Conservation (phyloP, 2,888 invertebrate genomes). For the Yponomeuta sedellus region DNA sequence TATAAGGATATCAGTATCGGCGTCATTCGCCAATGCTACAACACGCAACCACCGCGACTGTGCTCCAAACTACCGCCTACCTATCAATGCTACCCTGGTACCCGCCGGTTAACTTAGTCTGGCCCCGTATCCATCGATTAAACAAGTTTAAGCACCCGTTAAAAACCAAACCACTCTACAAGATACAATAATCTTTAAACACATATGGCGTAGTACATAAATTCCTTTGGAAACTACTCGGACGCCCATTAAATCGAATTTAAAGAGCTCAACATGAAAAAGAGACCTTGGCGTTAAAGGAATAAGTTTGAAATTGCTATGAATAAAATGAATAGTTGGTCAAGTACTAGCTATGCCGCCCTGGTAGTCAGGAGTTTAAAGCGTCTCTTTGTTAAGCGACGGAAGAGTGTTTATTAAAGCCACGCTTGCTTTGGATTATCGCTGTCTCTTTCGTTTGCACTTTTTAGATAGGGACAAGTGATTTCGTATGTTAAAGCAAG, state of each 20-base stretch:
- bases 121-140: constrained; percentile 8
- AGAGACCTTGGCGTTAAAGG: neutral
- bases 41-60: no score
- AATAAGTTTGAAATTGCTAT: neutral
- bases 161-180: neutral
- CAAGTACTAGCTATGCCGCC: constrained; percentile 11
- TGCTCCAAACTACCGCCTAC: constrained; percentile 6
- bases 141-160: constrained; percentile 8
- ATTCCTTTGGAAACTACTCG: neutral
- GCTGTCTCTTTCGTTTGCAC: neutral
- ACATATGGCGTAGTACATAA: neutral
- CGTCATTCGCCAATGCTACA: neutral
- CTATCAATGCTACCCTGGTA: constrained; percentile 13
- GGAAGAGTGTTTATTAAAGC: constrained; percentile 15
- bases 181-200: neutral
- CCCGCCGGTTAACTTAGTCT: constrained; percentile 13
- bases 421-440: neutral
- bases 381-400: constrained; percentile 23
- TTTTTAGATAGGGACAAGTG: neutral
- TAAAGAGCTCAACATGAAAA: neutral
- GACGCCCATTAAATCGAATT: neutral
- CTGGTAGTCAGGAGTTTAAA: constrained; percentile 27
- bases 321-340: neutral
- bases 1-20: neutral
- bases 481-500: neutral